Conservation (phyloP, 2,888 invertebrate species). For the Aphidius colemani region DNA sequence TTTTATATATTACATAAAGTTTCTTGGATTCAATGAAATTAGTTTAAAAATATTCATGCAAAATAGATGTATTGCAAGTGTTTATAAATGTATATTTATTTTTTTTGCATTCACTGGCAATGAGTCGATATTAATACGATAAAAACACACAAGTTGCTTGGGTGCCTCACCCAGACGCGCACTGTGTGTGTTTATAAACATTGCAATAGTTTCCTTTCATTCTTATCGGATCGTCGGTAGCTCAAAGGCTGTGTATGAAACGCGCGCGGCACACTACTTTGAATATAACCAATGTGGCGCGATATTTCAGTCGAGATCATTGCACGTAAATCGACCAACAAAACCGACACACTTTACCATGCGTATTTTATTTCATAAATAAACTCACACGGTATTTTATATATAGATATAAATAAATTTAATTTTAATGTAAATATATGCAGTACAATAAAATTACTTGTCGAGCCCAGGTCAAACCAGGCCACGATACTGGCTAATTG, state of each 20-base stretch:
- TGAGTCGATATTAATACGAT: constrained; percentile 1
- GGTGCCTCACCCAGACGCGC: neutral
- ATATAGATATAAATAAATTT: too few relatives aligned
- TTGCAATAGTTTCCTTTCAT: constrained; percentile 17
- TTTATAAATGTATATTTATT: too few relatives aligned
- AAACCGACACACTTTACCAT: constrained; percentile 2
- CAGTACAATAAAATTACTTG: constrained; percentile 12
- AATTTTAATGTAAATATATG: too few relatives aligned
- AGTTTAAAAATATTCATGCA: too few relatives aligned
- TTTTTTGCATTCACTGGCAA: neutral
- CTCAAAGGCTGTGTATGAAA: constrained; percentile 22
- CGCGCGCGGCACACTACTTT: constrained; percentile 19
- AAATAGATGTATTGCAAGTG: too few relatives aligned
- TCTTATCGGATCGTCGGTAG: constrained; percentile 25
- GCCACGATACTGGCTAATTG: too few relatives aligned
- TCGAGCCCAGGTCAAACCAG: neutral
- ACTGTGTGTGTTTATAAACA: constrained; percentile 7
- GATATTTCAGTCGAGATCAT: constrained; percentile 27
- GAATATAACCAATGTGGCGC: constrained; percentile 18
- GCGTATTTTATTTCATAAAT: too few relatives aligned
- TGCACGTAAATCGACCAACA: constrained; percentile 20
- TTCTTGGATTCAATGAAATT: too few relatives aligned
- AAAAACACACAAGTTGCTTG: neutral
- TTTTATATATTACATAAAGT: too few relatives aligned
- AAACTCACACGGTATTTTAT: constrained; percentile 10